Percentiles rank a stretch among this genome's conserved stretches.
phyloP scores from a whole-genome alignment of 2,888 invertebrate species.

The Acronicta alni region DNA sequence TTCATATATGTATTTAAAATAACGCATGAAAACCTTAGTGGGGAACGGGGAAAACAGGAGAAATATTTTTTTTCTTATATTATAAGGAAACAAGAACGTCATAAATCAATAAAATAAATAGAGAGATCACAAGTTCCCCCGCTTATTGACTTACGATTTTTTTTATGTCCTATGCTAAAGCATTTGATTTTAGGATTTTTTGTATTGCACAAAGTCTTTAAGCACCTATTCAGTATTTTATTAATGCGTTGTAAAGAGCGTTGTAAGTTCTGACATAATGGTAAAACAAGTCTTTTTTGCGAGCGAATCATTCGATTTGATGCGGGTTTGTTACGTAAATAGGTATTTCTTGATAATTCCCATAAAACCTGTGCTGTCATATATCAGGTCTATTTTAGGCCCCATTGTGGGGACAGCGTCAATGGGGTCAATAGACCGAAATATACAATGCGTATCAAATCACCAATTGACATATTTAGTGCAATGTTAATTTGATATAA shows the following conservation, averaged over 20 bases:
- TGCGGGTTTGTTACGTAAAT: constrained; percentile 16
- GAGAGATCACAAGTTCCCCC: background rate
- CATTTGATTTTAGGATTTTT: background rate
- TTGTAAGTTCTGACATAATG: constrained; percentile 49
- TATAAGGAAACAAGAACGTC: no score
- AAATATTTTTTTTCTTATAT: no score
- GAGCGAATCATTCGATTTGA: constrained; percentile 33
- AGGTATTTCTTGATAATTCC: constrained; percentile 10
- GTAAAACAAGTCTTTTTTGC: constrained; percentile 39
- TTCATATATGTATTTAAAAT: no score
- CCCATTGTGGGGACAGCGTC: no score
- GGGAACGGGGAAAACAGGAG: no score
- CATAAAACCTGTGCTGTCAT: constrained; percentile 11
- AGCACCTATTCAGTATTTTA: constrained; percentile 15
- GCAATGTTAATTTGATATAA: no score
- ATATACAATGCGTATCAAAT: no score
- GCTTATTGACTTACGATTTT: background rate
- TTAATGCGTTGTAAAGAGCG: constrained; percentile 14
- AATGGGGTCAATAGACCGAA: no score
- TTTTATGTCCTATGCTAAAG: background rate
- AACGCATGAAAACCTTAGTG: no score
- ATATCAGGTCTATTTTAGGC: no score
- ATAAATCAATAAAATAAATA: no score
- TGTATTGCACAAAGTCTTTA: background rate
- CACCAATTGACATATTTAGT: no score